phyloP scores from a whole-genome alignment of 2,888 invertebrate genomes.

The Leptura quadrifasciata region DNA sequence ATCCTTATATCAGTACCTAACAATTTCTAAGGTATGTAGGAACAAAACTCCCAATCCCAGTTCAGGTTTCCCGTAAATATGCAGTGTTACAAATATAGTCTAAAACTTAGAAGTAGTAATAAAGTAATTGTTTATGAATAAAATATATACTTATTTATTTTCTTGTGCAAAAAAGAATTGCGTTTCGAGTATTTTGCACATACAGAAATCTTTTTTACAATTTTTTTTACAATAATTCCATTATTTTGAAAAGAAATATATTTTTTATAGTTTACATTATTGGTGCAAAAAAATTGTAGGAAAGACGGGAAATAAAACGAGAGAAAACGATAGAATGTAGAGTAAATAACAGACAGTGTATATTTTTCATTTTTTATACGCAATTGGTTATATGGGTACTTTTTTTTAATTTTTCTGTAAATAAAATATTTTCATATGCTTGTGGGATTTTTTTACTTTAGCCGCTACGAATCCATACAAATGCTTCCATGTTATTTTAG shows the following conservation, averaged over 20 bases:
- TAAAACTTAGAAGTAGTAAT: no score
- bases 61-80: no score
- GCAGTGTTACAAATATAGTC: no score
- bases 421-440: conserved; percentile 67
- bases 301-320: neutral
- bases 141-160: no score
- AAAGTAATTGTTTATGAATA: no score
- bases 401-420: conserved; percentile 63
- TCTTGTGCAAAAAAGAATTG: no score
- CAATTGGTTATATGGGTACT: conserved; percentile 67
- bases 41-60: no score
- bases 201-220: conserved; percentile 25
- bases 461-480: conserved; percentile 69
- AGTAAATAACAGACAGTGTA: conserved; percentile 51
- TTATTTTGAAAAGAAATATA: conserved; percentile 41
- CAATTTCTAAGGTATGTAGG: no score
- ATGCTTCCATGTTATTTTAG: conserved; percentile 69
- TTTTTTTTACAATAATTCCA: conserved; percentile 37
- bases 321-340: conserved; percentile 52
- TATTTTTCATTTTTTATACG: conserved; percentile 58
- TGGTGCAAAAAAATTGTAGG: conserved; percentile 33
- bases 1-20: no score
- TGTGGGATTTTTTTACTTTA: conserved; percentile 67
- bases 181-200: no score
- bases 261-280: conserved; percentile 42